phyloP scores from a whole-genome alignment of 2,797 vertebrate genomes.

The Cryptoprocta ferox region DNA sequence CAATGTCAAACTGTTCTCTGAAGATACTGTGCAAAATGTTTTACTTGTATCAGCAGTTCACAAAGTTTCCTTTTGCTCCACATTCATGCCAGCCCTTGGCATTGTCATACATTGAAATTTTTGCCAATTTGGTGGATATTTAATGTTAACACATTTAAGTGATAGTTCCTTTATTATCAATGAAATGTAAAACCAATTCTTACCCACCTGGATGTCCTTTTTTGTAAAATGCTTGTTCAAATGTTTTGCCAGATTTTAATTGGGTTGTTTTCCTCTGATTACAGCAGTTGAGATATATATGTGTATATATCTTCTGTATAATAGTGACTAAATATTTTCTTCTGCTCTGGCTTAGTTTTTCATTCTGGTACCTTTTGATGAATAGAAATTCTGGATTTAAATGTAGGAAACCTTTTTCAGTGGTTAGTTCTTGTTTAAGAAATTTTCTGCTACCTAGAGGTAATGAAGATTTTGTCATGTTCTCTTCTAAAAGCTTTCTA shows the following conservation, averaged over 20 bases:
- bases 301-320: neutral
- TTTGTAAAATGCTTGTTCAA: conserved; percentile 13
- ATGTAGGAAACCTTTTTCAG: neutral
- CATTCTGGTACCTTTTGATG: neutral
- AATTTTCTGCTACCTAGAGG: neutral
- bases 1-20: neutral
- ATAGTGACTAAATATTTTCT: neutral
- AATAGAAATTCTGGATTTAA: neutral
- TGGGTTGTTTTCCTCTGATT: neutral
- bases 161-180: neutral
- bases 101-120: neutral
- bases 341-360: neutral
- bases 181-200: neutral
- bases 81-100: neutral
- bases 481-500: neutral
- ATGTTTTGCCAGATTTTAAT: conserved; percentile 42
- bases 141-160: conserved; percentile 32
- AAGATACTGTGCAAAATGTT: neutral
- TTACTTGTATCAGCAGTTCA: neutral
- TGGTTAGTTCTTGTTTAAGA: conserved; percentile 21
- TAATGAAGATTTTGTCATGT: conserved; percentile 18
- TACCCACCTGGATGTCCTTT: neutral
- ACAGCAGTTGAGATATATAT: neutral
- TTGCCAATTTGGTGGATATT: neutral
- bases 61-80: neutral